Base-by-base conservation (phyloP, 2,888 invertebrate species). In the Didymodactylos carnosus region DNA sequence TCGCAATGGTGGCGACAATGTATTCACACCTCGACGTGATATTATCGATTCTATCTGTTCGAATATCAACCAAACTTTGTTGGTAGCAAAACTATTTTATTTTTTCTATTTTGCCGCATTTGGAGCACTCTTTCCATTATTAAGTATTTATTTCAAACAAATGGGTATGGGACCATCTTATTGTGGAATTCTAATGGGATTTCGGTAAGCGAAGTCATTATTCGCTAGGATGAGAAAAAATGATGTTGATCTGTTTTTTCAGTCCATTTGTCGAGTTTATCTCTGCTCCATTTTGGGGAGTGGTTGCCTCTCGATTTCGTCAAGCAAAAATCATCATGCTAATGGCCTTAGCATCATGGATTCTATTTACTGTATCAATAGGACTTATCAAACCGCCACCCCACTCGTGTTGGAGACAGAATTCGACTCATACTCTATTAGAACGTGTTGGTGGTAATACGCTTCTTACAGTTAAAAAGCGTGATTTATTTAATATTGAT, bases 91-190 rank as follows among this genome's bases (percentile, higher is more conserved):
- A 85, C 89, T 92, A 29, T 98, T 98, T 85, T 98, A 98, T 84
- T 95, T 99, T 85, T 95, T 95, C 87, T 98, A 97, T 86, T 98
- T 95, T 84, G 93, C 95, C 53, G 95, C 97, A 1, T 98, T 98
- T 83, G 98, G 98, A 10, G 94, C 94, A 1, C 87, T 98, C 23
- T 98, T 97, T 82, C 98, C 98, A 0, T 86, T 99, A 76, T 91
- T 98, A 90, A 97, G 94, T 46, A 92, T 98, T 69, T 99, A 97
- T 85, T 98, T 98, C 87, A 99, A 98, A 86, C 97, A 97, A 86
- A 90, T 97, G 89, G 94, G 94, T 76, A 94, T 98, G 94, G 95
- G 94, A 84, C 92, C 95, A 1, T 90, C 90, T 25, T 94, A 95
- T 83, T 91, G 92, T 80, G 94, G 94, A 10, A 79, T 85, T 25